Conservation (phyloP, 2,797 vertebrate genomes). For the Iguana delicatissima region DNA sequence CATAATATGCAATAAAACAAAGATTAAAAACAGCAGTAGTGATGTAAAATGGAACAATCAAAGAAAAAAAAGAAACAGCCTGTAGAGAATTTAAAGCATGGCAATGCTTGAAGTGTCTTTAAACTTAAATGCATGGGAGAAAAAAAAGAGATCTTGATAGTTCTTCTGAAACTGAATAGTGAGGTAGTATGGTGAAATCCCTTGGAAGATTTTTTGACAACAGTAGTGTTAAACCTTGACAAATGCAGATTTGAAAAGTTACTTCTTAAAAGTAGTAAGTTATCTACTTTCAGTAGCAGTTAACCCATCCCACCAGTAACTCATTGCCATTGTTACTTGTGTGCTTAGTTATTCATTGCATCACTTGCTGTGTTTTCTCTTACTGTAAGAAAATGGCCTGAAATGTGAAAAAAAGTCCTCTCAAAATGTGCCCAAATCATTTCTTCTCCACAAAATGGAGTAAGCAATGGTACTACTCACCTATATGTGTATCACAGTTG, state of each 20-base stretch:
- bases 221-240: too few relatives aligned
- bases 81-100: background rate
- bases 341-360: background rate
- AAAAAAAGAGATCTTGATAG: background rate
- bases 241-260: background rate
- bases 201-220: background rate
- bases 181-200: background rate
- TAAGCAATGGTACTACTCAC: background rate
- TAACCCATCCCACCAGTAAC: background rate
- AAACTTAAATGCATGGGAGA: background rate
- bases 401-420: background rate
- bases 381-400: background rate
- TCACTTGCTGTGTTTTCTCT: background rate
- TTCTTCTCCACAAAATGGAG: background rate
- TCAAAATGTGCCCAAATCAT: background rate
- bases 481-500: too few relatives aligned
- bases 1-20: background rate
- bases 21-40: background rate
- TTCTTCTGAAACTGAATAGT: background rate
- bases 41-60: background rate
- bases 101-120: background rate
- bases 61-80: background rate
- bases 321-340: background rate
- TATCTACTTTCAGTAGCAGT: background rate
- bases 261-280: background rate